Evolutionary conservation across 2,888 invertebrate genomes (phyloP), one percentile per base, ranked within the genome.

Genomic region (Xestia sexstrigata): DNA sequence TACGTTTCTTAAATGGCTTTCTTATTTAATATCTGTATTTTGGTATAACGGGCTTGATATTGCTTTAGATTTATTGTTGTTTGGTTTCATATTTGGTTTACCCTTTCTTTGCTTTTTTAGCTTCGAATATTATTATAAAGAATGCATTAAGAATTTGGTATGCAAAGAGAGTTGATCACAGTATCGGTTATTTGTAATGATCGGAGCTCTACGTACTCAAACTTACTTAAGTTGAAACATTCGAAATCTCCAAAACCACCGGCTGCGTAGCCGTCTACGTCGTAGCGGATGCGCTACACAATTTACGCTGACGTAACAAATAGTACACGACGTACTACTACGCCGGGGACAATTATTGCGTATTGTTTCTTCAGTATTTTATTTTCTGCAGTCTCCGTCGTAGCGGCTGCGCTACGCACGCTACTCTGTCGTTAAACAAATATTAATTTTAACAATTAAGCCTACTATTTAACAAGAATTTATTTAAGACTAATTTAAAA

Each of bases 1-100:
- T 89, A 88, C 90, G 82, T 86, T 87, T 88, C 86, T 88, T 88
- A 88, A 89, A 87, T 91, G 89, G 84, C 89, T 88, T 76, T 85
- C 83, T 71, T 81, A 84, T 88, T 82, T 77, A 84, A 84, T 82
- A 82, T 82, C 82, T 76, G 71, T 85, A 82, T 78, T 84, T 83
- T 62, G 62, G 67, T 62, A 70, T 70, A 73, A 62, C 63, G 26
- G 63, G 65, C 72, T 42, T 58, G 60, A 42, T 77, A 76, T 84
- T 84, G 66, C 70, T 71, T 76, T 68, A 47, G 75, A 30, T 70
- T 83, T 80, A 75, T 84, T 75, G 47, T n/a, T 69, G 17, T 76
- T 52, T 35, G 39, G 49, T 45, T 66, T 74, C 23, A 13, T 15
- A n/a, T 82, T 58, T 17, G 1, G 42, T 39, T 69, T 26, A 35